A percentile compares a stretch with the other conserved stretches of the same genome.
phyloP scores from a whole-genome alignment of 1,140 invertebrate genomes.

The Armadillidium nasatum region DNA sequence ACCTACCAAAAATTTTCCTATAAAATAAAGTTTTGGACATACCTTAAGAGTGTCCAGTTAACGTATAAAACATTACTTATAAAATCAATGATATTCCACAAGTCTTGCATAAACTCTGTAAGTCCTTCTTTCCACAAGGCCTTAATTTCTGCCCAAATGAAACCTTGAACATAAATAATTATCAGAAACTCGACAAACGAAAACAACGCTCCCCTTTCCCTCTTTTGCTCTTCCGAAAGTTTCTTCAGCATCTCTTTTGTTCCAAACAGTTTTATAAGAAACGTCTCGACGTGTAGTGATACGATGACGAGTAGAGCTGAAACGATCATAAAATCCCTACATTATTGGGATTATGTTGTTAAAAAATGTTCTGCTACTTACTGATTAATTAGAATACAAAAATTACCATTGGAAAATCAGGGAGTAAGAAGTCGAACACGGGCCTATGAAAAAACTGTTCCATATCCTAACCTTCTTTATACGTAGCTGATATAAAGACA shows the following conservation, averaged over 20 bases:
- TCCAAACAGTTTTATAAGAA: slow-evolving; percentile 70
- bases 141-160: slow-evolving; percentile 83
- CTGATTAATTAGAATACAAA: background rate
- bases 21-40: background rate
- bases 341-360: too few relatives aligned
- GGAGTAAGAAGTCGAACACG: too few relatives aligned
- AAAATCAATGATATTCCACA: slow-evolving; percentile 97
- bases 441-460: too few relatives aligned
- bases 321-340: background rate
- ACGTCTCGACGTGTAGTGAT: slow-evolving; percentile 72
- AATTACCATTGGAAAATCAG: too few relatives aligned
- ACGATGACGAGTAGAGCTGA: slow-evolving; percentile 73
- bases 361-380: background rate
- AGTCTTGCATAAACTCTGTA: slow-evolving; percentile 81
- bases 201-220: slow-evolving; percentile 75
- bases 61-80: slow-evolving; percentile 91
- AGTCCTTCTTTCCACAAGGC: slow-evolving; percentile 80
- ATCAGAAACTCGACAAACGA: slow-evolving; percentile 77
- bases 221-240: slow-evolving; percentile 66
- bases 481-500: too few relatives aligned
- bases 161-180: slow-evolving; percentile 58
- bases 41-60: slow-evolving; percentile 76
- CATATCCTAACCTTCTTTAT: too few relatives aligned
- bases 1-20: too few relatives aligned
- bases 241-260: slow-evolving; percentile 65